Evolutionary conservation across 1,140 invertebrate genomes (phyloP).

Genomic region (Bombus haemorrhoidalis): DNA sequence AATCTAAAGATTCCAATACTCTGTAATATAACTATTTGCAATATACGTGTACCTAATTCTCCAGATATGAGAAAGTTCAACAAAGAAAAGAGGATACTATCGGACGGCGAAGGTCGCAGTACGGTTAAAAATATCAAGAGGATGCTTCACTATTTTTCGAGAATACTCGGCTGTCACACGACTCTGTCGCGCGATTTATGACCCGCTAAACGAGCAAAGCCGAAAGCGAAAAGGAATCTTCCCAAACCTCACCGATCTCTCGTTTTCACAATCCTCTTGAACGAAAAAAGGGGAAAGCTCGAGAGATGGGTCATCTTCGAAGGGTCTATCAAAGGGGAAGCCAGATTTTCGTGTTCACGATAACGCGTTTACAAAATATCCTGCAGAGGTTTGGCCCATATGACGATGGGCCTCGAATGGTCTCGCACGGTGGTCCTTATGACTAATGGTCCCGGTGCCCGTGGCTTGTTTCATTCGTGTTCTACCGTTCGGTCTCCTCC

Average conservation of each 20-base stretch:
- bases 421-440: conserved; percentile 63
- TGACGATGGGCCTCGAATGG: conserved; percentile 30
- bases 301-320: not conserved
- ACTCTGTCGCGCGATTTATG: not conserved
- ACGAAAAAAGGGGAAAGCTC: not conserved
- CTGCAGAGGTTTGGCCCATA: conserved; percentile 34
- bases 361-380: conserved; percentile 70
- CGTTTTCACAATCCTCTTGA: not conserved
- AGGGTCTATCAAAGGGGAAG: not conserved
- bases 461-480: conserved; percentile 54
- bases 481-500: conserved; percentile 31
- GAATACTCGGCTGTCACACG: not conserved
- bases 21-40: too few species aligned
- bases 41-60: too few species aligned
- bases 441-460: conserved; percentile 57
- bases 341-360: conserved; percentile 53
- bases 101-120: not conserved
- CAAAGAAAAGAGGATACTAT: not conserved
- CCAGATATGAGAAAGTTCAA: not conserved
- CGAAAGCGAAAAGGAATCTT: not conserved
- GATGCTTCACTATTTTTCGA: not conserved
- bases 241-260: not conserved
- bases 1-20: too few species aligned
- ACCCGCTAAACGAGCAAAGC: not conserved
- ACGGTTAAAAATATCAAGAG: conserved; percentile 5